Base-by-base conservation (phyloP, 2,888 invertebrate species). In the Oasisia sp. region DNA sequence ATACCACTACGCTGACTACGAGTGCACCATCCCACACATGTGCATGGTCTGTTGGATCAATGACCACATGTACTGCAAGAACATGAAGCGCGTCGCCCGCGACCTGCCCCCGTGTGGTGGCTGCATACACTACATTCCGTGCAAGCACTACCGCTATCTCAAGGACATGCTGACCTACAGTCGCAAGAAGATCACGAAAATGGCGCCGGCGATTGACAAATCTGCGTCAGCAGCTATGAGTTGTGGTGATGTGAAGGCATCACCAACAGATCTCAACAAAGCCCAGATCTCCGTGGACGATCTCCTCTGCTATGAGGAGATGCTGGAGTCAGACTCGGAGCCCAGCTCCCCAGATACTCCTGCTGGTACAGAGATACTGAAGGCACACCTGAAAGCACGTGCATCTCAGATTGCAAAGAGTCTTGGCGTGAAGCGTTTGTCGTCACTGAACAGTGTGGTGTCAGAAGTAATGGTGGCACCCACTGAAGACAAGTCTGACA, bases 1-100 rank as follows among this genome's bases (percentile, higher is more conserved):
- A 32, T 90, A 38, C 32, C 91, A 27, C 32, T 89, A 89, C 2
- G 58, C 89, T 27, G 91, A 89, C 27, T n/a, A 32, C 32, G 93
- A 93, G 45, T 93, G 93, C 32, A 27, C 91, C 19, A 90, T 91
- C 27, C 94, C 94, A 14, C 94, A 94, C 91, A 94, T 94, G 93
- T 94, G 94, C 50, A 74, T 74, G 19, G 92, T 93, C 12, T 94
- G 94, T 89, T 93, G 93, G 93, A 89, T 93, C 44, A 94, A 94
- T 89, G 94, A 94, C 50, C 94, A 94, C 92, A 93, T 93, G 93
- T 94, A 94, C 92, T 94, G 93, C 89, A 38, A 74, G 12, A 93
- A 94, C 93, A 94, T 93, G 94, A 93, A 92, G 91, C 91, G 93
- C 5, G 93, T 91, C 12, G 92, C 92, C 32, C 90, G 92, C 7